A percentile compares a stretch with the other conserved stretches of the same genome.
These are phyloP conservation scores for Poeciliopsis presidionis DNA, from an alignment of 2,797 vertebrate species.

Conservation along the genomic window DNA sequence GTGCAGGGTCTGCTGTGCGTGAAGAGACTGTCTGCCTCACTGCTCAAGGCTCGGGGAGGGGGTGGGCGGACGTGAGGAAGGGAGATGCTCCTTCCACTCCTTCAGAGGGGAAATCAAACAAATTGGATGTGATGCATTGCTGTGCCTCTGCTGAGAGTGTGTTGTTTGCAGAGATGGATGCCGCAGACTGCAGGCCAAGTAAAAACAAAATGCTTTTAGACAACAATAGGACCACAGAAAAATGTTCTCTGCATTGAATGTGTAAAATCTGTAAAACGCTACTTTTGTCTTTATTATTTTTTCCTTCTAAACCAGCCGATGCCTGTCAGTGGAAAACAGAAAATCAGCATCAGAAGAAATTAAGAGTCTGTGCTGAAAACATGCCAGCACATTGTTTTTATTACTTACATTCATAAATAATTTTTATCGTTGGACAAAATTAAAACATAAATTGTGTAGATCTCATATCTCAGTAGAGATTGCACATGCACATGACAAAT, in stretches of 20 bases:
- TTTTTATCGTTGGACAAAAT: background rate
- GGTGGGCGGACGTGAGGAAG: constrained; percentile 13
- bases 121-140: constrained; percentile 65
- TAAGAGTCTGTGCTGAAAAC: background rate
- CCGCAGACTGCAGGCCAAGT: constrained; percentile 47
- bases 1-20: constrained; percentile 57
- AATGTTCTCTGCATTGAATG: constrained; percentile 3
- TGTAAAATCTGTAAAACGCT: background rate
- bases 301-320: background rate
- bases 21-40: constrained; percentile 70
- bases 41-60: constrained; percentile 40
- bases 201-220: constrained; percentile 62
- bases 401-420: background rate
- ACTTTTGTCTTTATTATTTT: background rate
- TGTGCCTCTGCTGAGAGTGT: constrained; percentile 48
- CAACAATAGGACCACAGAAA: constrained; percentile 45
- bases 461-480: background rate
- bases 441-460: background rate
- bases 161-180: constrained; percentile 60
- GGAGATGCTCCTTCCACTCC: constrained; percentile 51
- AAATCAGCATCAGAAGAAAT: background rate
- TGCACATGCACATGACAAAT: background rate
- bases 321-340: background rate
- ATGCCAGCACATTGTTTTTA: constrained; percentile 11
- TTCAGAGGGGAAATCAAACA: constrained; percentile 70